A percentile compares a stretch with the other conserved stretches of the same genome.
Evolutionary conservation across 1,140 invertebrate genomes (phyloP).

Genomic region (Zaprionus africanus): DNA sequence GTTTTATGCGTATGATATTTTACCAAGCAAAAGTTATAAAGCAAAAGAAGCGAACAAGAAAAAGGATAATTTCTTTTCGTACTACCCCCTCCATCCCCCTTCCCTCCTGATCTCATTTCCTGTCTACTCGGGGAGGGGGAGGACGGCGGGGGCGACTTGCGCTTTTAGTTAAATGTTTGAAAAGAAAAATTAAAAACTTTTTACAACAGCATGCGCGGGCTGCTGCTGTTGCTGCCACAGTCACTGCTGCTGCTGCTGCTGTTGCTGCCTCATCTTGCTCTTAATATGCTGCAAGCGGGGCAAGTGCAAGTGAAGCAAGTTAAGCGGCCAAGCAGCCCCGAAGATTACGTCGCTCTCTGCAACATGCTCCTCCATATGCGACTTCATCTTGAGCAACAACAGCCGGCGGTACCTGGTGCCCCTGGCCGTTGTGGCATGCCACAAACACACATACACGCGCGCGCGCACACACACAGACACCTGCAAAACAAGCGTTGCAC

Average conservation of each 20-base stretch:
- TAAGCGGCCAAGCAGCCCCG: slow-evolving; percentile 60
- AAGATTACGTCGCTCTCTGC: slow-evolving; percentile 62
- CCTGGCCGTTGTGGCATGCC: slow-evolving; percentile 12
- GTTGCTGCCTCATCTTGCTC: slow-evolving; percentile 13
- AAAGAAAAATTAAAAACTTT: slow-evolving; percentile 83
- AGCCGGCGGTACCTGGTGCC: slow-evolving; percentile 11
- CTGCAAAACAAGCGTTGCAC: background rate
- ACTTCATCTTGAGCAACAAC: slow-evolving; percentile 42
- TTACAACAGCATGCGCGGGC: slow-evolving; percentile 70
- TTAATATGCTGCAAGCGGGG: slow-evolving; percentile 28
- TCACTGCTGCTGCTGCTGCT: slow-evolving; percentile 11
- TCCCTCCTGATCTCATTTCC: slow-evolving; percentile 1
- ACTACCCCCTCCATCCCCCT: background rate
- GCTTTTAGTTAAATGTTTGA: slow-evolving; percentile 82
- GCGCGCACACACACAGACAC: background rate
- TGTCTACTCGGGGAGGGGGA: slow-evolving; percentile 6
- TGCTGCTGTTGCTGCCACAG: slow-evolving; percentile 21
- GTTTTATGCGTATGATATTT: slow-evolving; percentile 82
- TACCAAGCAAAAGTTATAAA: slow-evolving; percentile 74
- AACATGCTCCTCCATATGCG: slow-evolving; percentile 36
- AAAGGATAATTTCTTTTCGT: slow-evolving; percentile 68
- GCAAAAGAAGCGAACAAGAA: slow-evolving; percentile 52
- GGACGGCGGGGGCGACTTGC: slow-evolving; percentile 45
- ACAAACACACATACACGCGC: background rate
- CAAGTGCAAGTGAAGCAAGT: slow-evolving; percentile 73